A percentile compares a stretch with the other conserved stretches of the same genome.
These are phyloP conservation scores for Pangasius djambal DNA, from an alignment of 2,797 vertebrate species.

Conservation along the genomic window DNA sequence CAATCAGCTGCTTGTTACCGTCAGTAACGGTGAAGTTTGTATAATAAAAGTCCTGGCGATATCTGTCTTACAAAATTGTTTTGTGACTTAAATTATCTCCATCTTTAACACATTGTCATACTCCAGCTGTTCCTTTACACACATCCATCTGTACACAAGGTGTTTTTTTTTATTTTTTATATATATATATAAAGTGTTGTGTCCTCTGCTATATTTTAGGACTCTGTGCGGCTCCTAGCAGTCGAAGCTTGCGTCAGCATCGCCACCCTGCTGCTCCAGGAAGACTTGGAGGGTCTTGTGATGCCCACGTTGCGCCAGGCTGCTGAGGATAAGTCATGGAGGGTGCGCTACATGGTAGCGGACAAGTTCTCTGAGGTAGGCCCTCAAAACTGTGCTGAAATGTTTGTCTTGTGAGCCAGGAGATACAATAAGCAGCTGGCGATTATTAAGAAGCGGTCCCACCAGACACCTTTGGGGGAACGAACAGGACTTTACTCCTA, in stretches of 20 bases:
- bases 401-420: background rate
- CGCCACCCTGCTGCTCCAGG: conserved; percentile 84
- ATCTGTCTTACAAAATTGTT: background rate
- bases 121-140: background rate
- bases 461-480: too few relatives aligned
- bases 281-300: conserved; percentile 86
- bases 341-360: conserved; percentile 88
- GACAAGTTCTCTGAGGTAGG: conserved; percentile 87
- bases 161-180: background rate
- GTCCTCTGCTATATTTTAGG: conserved; percentile 64
- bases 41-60: background rate
- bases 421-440: background rate
- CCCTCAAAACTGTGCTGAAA: background rate
- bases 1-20: background rate
- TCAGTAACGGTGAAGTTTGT: background rate
- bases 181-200: too few relatives aligned
- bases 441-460: background rate
- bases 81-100: background rate
- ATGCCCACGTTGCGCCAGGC: conserved; percentile 88
- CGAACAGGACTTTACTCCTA: too few relatives aligned
- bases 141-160: background rate
- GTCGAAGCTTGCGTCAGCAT: conserved; percentile 91
- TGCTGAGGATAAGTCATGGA: conserved; percentile 87
- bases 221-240: conserved; percentile 87
- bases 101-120: too few relatives aligned